Percentiles rank a stretch among this genome's conserved stretches.
These are phyloP conservation scores for Horisme vitalbata DNA, from an alignment of 2,888 invertebrate species.

Conservation along the genomic window DNA sequence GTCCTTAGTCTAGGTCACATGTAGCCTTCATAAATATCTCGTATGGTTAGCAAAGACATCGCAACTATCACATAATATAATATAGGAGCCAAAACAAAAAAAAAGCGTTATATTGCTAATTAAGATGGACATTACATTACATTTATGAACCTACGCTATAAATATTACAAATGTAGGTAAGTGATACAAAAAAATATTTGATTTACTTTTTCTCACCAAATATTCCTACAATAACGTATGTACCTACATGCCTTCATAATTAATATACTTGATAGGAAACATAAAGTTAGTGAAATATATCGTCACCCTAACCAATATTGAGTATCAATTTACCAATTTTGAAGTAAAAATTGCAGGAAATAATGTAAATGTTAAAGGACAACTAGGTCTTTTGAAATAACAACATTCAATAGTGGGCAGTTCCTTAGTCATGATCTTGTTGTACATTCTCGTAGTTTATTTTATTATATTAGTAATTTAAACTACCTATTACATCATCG, in stretches of 20 bases:
- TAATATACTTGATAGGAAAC: too few species aligned
- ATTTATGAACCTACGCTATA: too few species aligned
- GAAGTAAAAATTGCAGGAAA: neutral
- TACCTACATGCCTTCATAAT: too few species aligned
- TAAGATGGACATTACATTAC: too few species aligned
- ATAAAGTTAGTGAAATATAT: too few species aligned
- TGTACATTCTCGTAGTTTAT: constrained; percentile 29
- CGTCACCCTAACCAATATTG: too few species aligned
- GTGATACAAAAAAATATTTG: too few species aligned
- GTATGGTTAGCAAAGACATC: constrained; percentile 54
- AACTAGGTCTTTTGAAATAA: constrained; percentile 27
- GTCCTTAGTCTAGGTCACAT: constrained; percentile 70
- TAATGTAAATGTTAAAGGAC: constrained; percentile 4
- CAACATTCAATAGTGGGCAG: constrained; percentile 19
- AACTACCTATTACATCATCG: constrained; percentile 48
- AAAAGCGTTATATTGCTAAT: too few species aligned
- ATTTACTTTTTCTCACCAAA: too few species aligned
- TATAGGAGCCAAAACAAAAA: too few species aligned
- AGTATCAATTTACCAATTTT: neutral
- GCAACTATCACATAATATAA: neutral
- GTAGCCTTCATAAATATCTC: constrained; percentile 48
- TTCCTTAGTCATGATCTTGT: constrained; percentile 29
- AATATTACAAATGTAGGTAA: too few species aligned
- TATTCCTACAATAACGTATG: too few species aligned
- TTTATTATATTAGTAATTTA: constrained; percentile 47